Base-by-base conservation (phyloP, 2,797 vertebrate genomes). In the Acanthis flammea region DNA sequence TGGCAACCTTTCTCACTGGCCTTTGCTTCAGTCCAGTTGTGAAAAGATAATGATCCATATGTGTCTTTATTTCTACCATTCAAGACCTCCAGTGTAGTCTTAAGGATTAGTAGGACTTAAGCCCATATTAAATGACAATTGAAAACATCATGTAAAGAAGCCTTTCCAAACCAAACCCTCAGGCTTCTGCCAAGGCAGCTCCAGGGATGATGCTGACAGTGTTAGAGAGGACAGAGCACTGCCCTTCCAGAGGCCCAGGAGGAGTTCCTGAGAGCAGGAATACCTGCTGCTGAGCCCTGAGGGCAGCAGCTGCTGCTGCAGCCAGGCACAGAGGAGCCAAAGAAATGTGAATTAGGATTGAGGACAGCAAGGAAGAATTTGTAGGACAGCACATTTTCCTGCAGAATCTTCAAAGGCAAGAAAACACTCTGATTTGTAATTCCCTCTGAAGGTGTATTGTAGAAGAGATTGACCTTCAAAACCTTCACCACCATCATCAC, bases 41-140 rank as follows among this genome's bases (percentile, higher is more conserved):
- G 85, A 73, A 82, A 81, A 88, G 58, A 10, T 54, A 33, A 41
- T 37, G 58, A 55, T 82, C 54, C 45, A 7, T 28, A 27, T 10
- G 15, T 82, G 41, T 85, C 90, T 92, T 91, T 62, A 57, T 86
- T 86, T 90, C 51, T 88, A 2, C 60, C 42, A 50, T 45, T 72
- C 33, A 35, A 42, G 47, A 60, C 57, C 54, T 83, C 75, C 48
- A 86, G 12, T 51, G 8, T 12, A 72, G 27, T 61, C 54, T 68
- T 39, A 30, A 68, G 30, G 58, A 51, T 60, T 71, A 1, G 0
- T 19, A 72, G 62, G 13, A 39, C 28, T 62, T 68, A 55, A 86
- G 35, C 27, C 18, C 28, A 2, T 45, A n/a, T 33, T 75, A 67
- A 74, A 19, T 63, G 50, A 5, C 21, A 51, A 7, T 8, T 58